Conservation (phyloP, 2,113 vertebrate genomes). For the Isurus oxyrinchus region DNA sequence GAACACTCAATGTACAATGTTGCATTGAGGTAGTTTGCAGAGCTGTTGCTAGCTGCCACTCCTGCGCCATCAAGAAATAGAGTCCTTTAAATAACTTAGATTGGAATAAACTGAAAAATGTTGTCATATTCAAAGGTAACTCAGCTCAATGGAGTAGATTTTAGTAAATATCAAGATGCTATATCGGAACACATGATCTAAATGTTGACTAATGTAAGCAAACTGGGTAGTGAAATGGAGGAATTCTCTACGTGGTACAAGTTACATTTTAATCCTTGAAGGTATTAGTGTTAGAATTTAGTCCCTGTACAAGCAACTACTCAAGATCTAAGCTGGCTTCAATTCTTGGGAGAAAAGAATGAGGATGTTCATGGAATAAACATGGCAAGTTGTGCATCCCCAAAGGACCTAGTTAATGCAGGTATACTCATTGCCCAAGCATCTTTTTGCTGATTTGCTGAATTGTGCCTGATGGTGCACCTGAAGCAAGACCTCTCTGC, state of each 20-base stretch:
- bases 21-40: neutral
- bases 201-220: neutral
- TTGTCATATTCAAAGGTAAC: neutral
- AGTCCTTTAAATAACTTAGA: neutral
- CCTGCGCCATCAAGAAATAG: neutral
- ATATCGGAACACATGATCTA: neutral
- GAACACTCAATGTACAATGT: neutral
- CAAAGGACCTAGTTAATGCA: neutral
- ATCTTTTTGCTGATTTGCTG: neutral
- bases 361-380: neutral
- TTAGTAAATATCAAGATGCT: neutral
- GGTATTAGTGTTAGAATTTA: neutral
- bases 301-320: neutral
- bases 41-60: neutral
- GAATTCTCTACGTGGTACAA: neutral
- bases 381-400: neutral
- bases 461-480: neutral
- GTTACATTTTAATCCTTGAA: neutral
- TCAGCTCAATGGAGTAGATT: neutral
- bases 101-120: neutral
- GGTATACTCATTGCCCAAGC: neutral
- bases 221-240: neutral
- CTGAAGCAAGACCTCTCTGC: neutral
- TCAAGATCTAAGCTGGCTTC: neutral
- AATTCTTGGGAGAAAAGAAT: neutral